Percentiles rank a stretch among this genome's conserved stretches.
Evolutionary conservation across 1,140 invertebrate species (phyloP).

Genomic region (Argopecten irradians): DNA sequence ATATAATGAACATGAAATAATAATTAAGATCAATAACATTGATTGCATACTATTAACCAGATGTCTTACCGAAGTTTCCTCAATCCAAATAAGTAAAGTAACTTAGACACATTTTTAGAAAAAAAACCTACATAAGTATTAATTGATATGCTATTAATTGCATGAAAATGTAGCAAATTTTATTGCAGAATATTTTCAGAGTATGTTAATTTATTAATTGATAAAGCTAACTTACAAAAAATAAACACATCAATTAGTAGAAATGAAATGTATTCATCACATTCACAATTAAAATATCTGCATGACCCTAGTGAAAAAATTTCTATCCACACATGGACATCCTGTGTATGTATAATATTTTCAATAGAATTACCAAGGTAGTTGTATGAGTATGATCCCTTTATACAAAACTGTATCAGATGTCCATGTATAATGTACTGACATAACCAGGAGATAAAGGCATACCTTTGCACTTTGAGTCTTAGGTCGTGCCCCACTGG

Average conservation of each 20-base stretch:
- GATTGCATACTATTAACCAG: background rate
- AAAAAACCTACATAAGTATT: no score
- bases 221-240: background rate
- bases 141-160: no score
- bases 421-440: background rate
- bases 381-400: background rate
- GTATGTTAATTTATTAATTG: background rate
- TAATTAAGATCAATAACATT: background rate
- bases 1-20: background rate
- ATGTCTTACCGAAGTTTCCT: no score
- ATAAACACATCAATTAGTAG: no score
- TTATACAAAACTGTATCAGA: background rate
- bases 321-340: background rate
- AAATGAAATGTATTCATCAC: no score
- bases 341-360: background rate
- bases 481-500: slow-evolving; percentile 63
- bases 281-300: background rate
- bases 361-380: background rate
- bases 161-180: no score
- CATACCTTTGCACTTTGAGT: background rate
- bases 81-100: no score
- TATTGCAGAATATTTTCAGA: no score
- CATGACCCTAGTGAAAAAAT: background rate
- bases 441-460: background rate
- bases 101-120: no score